Base-by-base conservation (phyloP, 2,888 invertebrate species). In the Microplitis deprimator region DNA sequence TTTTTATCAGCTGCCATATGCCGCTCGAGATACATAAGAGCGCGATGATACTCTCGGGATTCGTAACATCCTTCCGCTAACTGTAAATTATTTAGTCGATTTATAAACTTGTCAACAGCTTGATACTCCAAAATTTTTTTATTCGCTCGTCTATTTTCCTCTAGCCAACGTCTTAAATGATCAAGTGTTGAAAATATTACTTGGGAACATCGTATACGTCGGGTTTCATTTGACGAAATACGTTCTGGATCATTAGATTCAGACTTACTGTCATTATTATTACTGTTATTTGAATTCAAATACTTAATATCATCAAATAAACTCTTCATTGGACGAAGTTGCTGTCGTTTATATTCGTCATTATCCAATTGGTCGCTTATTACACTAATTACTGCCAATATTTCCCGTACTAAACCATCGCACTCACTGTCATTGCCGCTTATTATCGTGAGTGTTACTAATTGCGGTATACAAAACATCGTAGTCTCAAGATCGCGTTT, bases 401-500 rank as follows among this genome's bases (percentile, higher is more conserved):
- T 91, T 86, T 94, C 94, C 68, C 91, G 90, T 80, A 90, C 91
- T 40, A 92, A 90, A 77, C 91, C 90, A 40, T 89, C 84, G n/a
- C 88, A 85, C 75, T 91, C 90, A 8, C 87, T 86, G 4, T 85
- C 83, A 0, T 84, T 84, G 59, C 92, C 91, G 79, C 85, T 91
- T 84, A 85, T 87, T 87, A 89, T 89, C 83, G 84, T 90, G 84
- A 87, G 90, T 85, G 81, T 90, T 8, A 96, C 87, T 60, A 96
- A 94, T 82, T 95, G 94, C 0, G 96, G 96, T 75, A 96, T 90
- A 86, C 96, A 95, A 74, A 94, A 92, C 86, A 94, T 93, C 78
- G 95, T 88, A 16, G 94, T 94, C 84, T 93, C 92, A 64, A 93
- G 92, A 86, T 95, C 95, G 78, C 94, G 92, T 39, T 94, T 93